Conservation (phyloP, 2,888 invertebrate genomes). For the Eristalis intricaria region DNA sequence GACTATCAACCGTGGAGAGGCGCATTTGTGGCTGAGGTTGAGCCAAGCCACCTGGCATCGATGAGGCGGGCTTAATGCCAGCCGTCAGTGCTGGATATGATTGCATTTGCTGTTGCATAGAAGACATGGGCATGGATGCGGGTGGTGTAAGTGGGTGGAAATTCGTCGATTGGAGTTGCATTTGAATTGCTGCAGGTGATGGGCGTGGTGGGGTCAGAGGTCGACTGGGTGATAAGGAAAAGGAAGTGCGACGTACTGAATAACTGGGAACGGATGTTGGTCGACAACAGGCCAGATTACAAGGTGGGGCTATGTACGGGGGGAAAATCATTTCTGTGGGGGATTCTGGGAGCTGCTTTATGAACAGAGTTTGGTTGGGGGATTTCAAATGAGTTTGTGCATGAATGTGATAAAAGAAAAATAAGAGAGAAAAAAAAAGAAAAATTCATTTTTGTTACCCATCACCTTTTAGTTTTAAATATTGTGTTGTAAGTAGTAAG, state of each 20-base stretch:
- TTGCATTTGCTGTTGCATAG: slow-evolving; percentile 73
- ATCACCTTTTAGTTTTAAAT: slow-evolving; percentile 46
- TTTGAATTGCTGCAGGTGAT: slow-evolving; percentile 73
- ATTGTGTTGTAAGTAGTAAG: slow-evolving; percentile 13
- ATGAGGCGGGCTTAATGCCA: slow-evolving; percentile 79
- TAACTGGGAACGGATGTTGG: slow-evolving; percentile 79
- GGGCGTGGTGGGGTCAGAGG: slow-evolving; percentile 78
- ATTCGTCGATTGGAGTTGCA: slow-evolving; percentile 66
- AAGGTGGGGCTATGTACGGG: slow-evolving; percentile 80
- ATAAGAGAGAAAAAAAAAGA: slow-evolving; percentile 75
- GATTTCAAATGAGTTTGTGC: slow-evolving; percentile 28
- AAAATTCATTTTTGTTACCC: slow-evolving; percentile 76
- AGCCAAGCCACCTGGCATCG: slow-evolving; percentile 79
- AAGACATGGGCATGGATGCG: slow-evolving; percentile 51
- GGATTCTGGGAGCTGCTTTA: slow-evolving; percentile 79
- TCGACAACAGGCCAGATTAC: slow-evolving; percentile 80
- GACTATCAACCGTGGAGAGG: slow-evolving; percentile 38
- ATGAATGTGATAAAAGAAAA: slow-evolving; percentile 55
- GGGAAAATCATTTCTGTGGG: slow-evolving; percentile 81
- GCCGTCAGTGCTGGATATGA: slow-evolving; percentile 79
- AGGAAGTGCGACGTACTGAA: slow-evolving; percentile 69
- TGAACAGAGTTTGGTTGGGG: slow-evolving; percentile 37
- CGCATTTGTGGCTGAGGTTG: slow-evolving; percentile 66
- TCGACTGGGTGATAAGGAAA: slow-evolving; percentile 63
- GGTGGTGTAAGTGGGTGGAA: slow-evolving; percentile 69